phyloP scores from a whole-genome alignment of 1,140 invertebrate genomes.

The Harpegnathos saltator region DNA sequence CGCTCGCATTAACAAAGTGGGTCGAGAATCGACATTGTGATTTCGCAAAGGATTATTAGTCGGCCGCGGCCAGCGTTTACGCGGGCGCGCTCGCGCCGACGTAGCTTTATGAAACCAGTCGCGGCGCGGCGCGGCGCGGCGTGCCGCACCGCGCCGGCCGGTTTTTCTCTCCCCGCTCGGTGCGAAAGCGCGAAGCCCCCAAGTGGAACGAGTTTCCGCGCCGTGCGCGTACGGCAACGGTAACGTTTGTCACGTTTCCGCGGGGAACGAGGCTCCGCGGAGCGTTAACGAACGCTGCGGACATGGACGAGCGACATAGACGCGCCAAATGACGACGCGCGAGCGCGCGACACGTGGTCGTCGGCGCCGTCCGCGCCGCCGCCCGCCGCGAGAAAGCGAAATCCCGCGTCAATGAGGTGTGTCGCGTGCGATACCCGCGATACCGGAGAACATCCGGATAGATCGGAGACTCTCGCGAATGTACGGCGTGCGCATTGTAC shows the following conservation, averaged over 20 bases:
- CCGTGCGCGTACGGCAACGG: slow-evolving; percentile 67
- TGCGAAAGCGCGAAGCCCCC: slow-evolving; percentile 45
- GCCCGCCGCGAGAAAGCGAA: slow-evolving; percentile 64
- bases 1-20: slow-evolving; percentile 43
- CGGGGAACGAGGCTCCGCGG: slow-evolving; percentile 62
- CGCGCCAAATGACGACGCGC: slow-evolving; percentile 34
- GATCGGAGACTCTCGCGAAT: neutral
- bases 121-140: too few species aligned
- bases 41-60: slow-evolving; percentile 61
- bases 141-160: slow-evolving; percentile 19
- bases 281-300: slow-evolving; percentile 67
- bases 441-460: neutral
- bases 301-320: slow-evolving; percentile 31
- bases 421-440: neutral
- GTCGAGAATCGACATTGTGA: slow-evolving; percentile 59
- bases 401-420: slow-evolving; percentile 3
- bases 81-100: slow-evolving; percentile 21
- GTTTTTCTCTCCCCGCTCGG: slow-evolving; percentile 50
- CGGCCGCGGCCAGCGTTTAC: slow-evolving; percentile 31
- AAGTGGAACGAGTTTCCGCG: slow-evolving; percentile 74
- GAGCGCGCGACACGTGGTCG: slow-evolving; percentile 45
- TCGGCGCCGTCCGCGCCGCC: slow-evolving; percentile 7
- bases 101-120: slow-evolving; percentile 65
- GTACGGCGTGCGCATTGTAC: too few species aligned
- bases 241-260: slow-evolving; percentile 75